These are phyloP conservation scores for Lithobates pipiens DNA, from an alignment of 2,797 vertebrate species.

Conservation along the genomic window DNA sequence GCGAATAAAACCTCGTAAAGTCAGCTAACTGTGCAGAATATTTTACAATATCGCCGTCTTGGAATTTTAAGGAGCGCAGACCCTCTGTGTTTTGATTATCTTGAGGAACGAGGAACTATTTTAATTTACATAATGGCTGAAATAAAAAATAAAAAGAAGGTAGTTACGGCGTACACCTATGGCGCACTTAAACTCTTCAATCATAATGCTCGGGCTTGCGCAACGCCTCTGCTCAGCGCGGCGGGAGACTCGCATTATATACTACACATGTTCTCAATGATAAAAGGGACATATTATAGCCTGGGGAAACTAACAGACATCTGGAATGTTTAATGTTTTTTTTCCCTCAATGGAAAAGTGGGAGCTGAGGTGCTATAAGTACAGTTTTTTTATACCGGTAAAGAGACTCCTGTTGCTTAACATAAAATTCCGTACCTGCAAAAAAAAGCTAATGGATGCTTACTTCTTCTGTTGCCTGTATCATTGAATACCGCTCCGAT, in stretches of 20 bases:
- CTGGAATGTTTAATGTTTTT: conserved; percentile 26
- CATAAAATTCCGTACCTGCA: neutral
- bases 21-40: conserved; percentile 64
- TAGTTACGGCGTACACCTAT: conserved; percentile 40
- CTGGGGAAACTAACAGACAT: conserved; percentile 46
- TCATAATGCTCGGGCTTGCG: conserved; percentile 29
- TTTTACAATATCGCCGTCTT: conserved; percentile 59
- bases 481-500: too few species aligned
- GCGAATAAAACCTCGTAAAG: conserved; percentile 65
- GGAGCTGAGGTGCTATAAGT: neutral
- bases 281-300: conserved; percentile 47
- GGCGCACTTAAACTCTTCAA: conserved; percentile 43
- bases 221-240: neutral
- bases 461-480: too few species aligned
- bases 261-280: conserved; percentile 50
- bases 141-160: conserved; percentile 48
- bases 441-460: too few species aligned
- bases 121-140: conserved; percentile 61
- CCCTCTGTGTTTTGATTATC: conserved; percentile 61
- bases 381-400: neutral
- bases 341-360: neutral
- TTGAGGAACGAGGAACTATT: conserved; percentile 59
- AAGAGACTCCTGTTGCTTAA: neutral
- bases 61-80: conserved; percentile 59
- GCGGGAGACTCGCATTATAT: conserved; percentile 40